A percentile compares a stretch with the other conserved stretches of the same genome.
Conservation (phyloP, 2,888 invertebrate genomes). For the Homarus gammarus region DNA sequence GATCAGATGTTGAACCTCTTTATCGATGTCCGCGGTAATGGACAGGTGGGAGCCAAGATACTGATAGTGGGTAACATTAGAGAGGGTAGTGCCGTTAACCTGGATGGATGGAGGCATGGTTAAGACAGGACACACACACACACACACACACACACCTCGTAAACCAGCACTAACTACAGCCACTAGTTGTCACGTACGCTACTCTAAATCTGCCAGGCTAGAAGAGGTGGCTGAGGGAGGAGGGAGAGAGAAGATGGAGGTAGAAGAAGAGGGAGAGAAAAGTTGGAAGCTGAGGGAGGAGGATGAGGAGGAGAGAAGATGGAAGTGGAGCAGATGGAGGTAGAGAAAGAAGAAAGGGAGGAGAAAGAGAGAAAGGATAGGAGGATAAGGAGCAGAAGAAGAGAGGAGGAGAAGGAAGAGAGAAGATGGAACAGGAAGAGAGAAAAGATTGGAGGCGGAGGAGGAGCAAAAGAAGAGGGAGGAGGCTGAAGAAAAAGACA, state of each 20-base stretch:
- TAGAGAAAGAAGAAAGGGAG: not conserved
- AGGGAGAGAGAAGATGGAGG: not conserved
- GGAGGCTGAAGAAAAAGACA: too few species aligned
- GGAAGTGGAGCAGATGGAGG: not conserved
- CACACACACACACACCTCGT: not conserved
- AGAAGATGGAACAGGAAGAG: too few species aligned
- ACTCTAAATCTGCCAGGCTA: not conserved
- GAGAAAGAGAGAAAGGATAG: not conserved
- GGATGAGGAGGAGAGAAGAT: not conserved
- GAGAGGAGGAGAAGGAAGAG: too few species aligned
- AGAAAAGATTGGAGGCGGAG: too few species aligned
- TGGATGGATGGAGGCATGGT: too few species aligned
- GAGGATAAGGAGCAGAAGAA: not conserved
- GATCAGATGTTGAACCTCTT: too few species aligned
- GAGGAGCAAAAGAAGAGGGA: too few species aligned
- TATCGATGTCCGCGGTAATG: too few species aligned
- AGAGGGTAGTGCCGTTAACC: too few species aligned
- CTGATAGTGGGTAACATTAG: too few species aligned
- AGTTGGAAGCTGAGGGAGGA: not conserved
- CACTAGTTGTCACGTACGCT: not conserved
- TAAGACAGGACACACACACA: not conserved
- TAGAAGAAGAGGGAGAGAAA: not conserved
- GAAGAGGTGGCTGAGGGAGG: not conserved
- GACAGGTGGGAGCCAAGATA: too few species aligned
- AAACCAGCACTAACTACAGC: conserved; percentile 15